phyloP scores from a whole-genome alignment of 2,888 invertebrate species.

The Leucophenga montana region DNA sequence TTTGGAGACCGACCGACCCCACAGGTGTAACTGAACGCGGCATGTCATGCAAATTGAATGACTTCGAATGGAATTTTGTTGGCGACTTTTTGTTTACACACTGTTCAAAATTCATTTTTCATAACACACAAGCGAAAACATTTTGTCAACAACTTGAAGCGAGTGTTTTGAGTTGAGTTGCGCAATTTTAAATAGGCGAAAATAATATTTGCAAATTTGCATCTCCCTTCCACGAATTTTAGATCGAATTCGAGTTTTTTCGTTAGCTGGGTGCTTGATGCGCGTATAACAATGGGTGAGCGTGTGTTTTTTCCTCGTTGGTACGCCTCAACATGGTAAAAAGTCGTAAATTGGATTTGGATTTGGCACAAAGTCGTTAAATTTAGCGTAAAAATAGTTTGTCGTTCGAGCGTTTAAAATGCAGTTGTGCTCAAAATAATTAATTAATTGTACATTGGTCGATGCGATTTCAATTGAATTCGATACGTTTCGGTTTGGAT shows the following conservation, averaged over 20 bases:
- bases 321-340: slow-evolving; percentile 1
- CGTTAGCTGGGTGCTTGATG: not conserved
- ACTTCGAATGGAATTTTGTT: not conserved
- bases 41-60: not conserved
- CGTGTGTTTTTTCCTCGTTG: not conserved
- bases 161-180: not conserved
- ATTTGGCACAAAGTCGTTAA: slow-evolving; percentile 62
- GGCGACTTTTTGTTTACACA: not conserved
- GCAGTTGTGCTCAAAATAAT: slow-evolving; percentile 56
- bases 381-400: slow-evolving; percentile 49
- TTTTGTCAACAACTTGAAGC: too few relatives aligned
- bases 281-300: not conserved
- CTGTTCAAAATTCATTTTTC: not conserved
- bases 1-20: not conserved
- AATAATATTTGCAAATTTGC: not conserved
- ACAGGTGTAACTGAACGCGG: not conserved
- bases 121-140: slow-evolving; percentile 4
- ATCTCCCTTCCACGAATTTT: not conserved
- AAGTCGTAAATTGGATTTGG: slow-evolving; percentile 48
- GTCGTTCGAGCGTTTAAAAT: slow-evolving; percentile 43
- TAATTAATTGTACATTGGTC: slow-evolving; percentile 54
- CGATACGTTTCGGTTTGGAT: not conserved
- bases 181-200: slow-evolving; percentile 2
- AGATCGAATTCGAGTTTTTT: not conserved
- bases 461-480: not conserved